Evolutionary conservation across 2,797 vertebrate genomes (phyloP), one percentile per base, ranked within the genome.

Genomic region (Aphelocoma californica): DNA sequence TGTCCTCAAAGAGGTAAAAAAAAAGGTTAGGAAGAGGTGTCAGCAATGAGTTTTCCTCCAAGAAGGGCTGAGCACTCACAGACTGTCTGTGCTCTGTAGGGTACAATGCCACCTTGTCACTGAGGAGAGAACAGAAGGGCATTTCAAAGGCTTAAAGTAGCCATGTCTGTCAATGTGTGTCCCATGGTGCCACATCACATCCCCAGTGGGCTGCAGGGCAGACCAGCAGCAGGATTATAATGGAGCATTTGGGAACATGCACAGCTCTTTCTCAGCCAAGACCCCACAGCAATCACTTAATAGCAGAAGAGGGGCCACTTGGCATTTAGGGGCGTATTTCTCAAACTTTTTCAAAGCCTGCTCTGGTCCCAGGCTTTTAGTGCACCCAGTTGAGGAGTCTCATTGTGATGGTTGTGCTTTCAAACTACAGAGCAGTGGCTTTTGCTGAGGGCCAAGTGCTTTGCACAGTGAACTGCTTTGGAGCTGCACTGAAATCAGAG

Each of bases 51-150:
- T 15, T 91, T 74, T 83, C 14, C 50, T 64, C 18, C 34, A n/a
- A 32, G 54, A 45, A 42, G 7, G 10, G 12, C 25, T 56, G 34
- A 42, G 42, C 12, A 31, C 10, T 16, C 23, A 44, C 28, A 40
- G 25, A 32, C 18, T 45, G 6, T 21, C 28, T 10, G 8, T 4
- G 13, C 7, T 71, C 36, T 60, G 8, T 16, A 25, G 13, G 10
- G 19, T 73, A 18, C 0, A 0, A 14, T 29, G 45, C 9, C 23
- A 57, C 12, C 56, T 85, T 64, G 34, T 51, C 5, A 1, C 18
- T 48, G 60, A 82, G 66, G 16, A 84, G 18, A 47, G 5, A 86
- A 14, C 32, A 75, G 53, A 82, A 84, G 9, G 12, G 10, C 29
- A 36, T 80, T 71, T 73, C 36, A 38, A 34, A 36, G 18, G 78